These are phyloP conservation scores for Chrosomus eos DNA, from an alignment of 2,797 vertebrate species.

Conservation along the genomic window DNA sequence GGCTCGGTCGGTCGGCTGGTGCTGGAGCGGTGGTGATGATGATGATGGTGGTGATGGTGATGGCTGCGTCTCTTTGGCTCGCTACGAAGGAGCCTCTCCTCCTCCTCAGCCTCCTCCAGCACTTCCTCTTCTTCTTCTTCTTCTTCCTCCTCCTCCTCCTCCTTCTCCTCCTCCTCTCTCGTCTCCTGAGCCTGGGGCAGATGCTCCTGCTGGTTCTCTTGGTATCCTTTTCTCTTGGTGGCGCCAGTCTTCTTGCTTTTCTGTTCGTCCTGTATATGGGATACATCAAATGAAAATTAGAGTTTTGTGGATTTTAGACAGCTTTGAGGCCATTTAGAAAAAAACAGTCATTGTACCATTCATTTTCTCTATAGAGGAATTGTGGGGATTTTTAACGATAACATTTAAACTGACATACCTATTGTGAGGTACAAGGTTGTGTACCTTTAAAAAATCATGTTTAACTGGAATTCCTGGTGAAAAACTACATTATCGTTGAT, in stretches of 20 bases:
- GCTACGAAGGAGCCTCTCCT: conserved; percentile 70
- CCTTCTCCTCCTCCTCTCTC: conserved; percentile 64
- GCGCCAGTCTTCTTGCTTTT: conserved; percentile 71
- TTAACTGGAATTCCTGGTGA: background rate
- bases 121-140: conserved; percentile 41
- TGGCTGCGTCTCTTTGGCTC: conserved; percentile 75
- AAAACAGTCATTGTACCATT: background rate
- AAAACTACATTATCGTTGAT: background rate
- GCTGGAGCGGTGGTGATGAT: conserved; percentile 83
- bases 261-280: conserved; percentile 69
- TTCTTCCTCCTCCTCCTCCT: conserved; percentile 58
- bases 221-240: conserved; percentile 74
- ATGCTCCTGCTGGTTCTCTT: conserved; percentile 70
- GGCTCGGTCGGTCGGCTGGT: conserved; percentile 71
- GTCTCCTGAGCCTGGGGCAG: conserved; percentile 63
- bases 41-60: conserved; percentile 82
- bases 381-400: background rate
- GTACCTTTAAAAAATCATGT: background rate
- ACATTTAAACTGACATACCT: background rate
- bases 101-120: conserved; percentile 67
- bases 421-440: background rate
- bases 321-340: background rate
- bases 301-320: background rate
- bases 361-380: background rate
- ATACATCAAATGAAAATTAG: background rate